phyloP scores from a whole-genome alignment of 2,888 invertebrate species.

The Panopea generosa region DNA sequence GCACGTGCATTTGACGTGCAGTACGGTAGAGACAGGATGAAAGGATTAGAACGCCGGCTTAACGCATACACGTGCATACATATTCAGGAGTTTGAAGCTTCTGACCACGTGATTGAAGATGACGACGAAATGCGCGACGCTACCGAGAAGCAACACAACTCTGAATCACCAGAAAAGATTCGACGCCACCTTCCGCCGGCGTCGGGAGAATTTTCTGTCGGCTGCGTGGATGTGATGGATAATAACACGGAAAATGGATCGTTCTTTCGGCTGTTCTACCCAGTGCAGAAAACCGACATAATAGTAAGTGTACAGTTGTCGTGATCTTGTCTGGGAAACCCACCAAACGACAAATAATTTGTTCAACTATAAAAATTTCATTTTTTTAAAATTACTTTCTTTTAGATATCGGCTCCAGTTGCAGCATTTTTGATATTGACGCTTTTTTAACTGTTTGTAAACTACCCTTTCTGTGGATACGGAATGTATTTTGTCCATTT shows the following conservation, averaged over 20 bases:
- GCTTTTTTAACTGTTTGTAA: no score
- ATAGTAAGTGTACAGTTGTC: slow-evolving; percentile 81
- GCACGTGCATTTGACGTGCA: background rate
- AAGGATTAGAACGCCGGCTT: slow-evolving; percentile 20
- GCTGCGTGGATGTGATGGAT: slow-evolving; percentile 88
- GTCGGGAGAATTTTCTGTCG: slow-evolving; percentile 86
- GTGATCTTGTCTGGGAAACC: no score
- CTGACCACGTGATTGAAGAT: slow-evolving; percentile 10
- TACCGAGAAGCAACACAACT: background rate
- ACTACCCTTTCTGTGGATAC: no score
- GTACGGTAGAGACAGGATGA: slow-evolving; percentile 12
- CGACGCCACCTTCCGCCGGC: slow-evolving; percentile 79
- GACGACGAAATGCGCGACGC: slow-evolving; percentile 9
- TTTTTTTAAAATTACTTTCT: no score
- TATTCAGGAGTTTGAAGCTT: slow-evolving; percentile 16
- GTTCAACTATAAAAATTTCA: no score
- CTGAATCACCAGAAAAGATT: slow-evolving; percentile 6
- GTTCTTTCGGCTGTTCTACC: slow-evolving; percentile 88
- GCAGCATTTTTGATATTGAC: no score
- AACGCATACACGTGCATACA: slow-evolving; percentile 23
- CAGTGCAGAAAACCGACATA: slow-evolving; percentile 86
- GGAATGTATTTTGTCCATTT: no score
- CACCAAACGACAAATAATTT: no score
- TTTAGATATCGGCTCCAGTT: no score
- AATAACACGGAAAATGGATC: slow-evolving; percentile 86